Evolutionary conservation across 2,888 invertebrate species (phyloP).

Genomic region (Myathropa florea): DNA sequence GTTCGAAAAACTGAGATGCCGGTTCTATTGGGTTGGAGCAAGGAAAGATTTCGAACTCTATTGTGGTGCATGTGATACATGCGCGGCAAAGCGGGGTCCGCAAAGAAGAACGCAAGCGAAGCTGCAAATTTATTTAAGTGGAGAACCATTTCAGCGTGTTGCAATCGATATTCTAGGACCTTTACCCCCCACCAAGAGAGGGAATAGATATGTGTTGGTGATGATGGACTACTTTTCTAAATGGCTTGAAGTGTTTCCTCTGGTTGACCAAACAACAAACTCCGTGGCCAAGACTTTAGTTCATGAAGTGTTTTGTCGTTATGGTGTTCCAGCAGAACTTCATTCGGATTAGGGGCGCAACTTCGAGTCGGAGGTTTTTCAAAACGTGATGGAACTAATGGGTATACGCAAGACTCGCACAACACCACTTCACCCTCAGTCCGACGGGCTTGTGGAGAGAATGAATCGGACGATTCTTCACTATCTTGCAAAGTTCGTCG

Average conservation of each 20-base stretch:
- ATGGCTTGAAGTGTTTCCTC: slow-evolving; percentile 42
- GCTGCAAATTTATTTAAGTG: slow-evolving; percentile 6
- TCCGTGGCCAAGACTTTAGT: slow-evolving; percentile 39
- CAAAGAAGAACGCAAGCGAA: background rate
- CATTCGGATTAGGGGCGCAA: slow-evolving; percentile 60
- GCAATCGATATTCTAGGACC: slow-evolving; percentile 21
- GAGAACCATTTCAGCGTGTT: slow-evolving; percentile 28
- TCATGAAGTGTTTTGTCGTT: slow-evolving; percentile 43
- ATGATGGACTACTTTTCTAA: slow-evolving; percentile 62
- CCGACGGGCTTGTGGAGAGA: slow-evolving; percentile 74
- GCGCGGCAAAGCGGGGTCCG: background rate
- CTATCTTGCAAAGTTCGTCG: slow-evolving; percentile 67
- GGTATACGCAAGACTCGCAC: slow-evolving; percentile 69
- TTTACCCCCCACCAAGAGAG: background rate
- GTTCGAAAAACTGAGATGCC: background rate
- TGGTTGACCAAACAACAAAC: slow-evolving; percentile 40
- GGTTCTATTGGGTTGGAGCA: slow-evolving; percentile 6
- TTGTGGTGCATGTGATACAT: background rate
- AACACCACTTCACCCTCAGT: slow-evolving; percentile 74
- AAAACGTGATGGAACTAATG: slow-evolving; percentile 39
- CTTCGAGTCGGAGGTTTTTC: slow-evolving; percentile 48
- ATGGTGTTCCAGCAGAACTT: slow-evolving; percentile 50
- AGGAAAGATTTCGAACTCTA: slow-evolving; percentile 1
- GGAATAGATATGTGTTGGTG: slow-evolving; percentile 16
- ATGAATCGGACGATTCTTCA: slow-evolving; percentile 72